A percentile compares a stretch with the other conserved stretches of the same genome.
Evolutionary conservation across 2,888 invertebrate genomes (phyloP).

Genomic region (Trileptium ribeirensis): DNA sequence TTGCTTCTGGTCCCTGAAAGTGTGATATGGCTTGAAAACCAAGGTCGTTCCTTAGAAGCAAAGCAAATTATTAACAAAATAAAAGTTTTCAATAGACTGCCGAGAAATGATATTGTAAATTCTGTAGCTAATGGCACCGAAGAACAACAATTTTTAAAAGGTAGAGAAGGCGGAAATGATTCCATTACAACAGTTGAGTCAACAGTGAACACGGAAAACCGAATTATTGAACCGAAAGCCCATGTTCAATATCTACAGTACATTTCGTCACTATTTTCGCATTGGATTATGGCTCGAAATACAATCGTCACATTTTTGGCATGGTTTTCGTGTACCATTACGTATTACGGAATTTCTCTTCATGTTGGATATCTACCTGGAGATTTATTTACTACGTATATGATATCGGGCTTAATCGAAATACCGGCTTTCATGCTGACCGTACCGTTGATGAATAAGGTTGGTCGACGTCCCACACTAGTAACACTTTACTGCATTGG

Average conservation of each 20-base stretch:
- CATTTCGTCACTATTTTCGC: background rate
- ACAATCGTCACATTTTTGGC: background rate
- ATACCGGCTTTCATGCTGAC: constrained; percentile 17
- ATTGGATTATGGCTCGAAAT: background rate
- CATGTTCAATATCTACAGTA: too few relatives aligned
- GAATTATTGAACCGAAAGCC: too few relatives aligned
- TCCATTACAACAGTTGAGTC: too few relatives aligned
- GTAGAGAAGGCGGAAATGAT: too few relatives aligned
- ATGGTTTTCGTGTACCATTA: constrained; percentile 20
- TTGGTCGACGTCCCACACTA: constrained; percentile 13
- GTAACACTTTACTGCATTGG: background rate
- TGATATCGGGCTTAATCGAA: constrained; percentile 19
- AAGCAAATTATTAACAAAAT: too few relatives aligned
- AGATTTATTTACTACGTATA: constrained; percentile 22
- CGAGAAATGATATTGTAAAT: too few relatives aligned
- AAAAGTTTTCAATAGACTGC: too few relatives aligned
- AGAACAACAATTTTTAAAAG: too few relatives aligned
- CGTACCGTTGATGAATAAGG: constrained; percentile 19
- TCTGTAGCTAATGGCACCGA: too few relatives aligned
- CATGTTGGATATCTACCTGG: constrained; percentile 24
- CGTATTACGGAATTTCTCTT: constrained; percentile 27
- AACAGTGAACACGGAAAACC: too few relatives aligned
- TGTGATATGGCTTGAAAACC: constrained; percentile 24
- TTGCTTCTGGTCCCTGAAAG: constrained; percentile 26
- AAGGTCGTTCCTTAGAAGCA: too few relatives aligned